Conservation (phyloP, 2,888 invertebrate species). For the Athrips mouffetella region DNA sequence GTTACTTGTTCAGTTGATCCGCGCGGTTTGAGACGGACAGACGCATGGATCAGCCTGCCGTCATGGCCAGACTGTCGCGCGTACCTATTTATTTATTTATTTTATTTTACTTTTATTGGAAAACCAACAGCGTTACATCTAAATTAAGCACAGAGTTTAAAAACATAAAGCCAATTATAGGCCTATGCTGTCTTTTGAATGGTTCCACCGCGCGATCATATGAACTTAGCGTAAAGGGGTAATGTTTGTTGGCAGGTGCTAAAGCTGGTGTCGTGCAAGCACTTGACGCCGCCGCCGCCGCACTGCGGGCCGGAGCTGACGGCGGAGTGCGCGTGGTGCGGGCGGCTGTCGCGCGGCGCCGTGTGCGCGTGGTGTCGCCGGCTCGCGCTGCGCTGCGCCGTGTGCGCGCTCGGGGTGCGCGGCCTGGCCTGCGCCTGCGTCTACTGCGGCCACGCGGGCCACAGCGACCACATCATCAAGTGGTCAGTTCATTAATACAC, state of each 20-base stretch:
- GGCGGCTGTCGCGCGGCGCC: constrained; percentile 86
- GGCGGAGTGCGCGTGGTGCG: constrained; percentile 61
- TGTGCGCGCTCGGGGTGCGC: constrained; percentile 92
- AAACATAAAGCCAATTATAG: too few species aligned
- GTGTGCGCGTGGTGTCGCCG: constrained; percentile 86
- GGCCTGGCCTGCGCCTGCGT: constrained; percentile 92
- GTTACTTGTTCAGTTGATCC: too few species aligned
- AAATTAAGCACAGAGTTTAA: too few species aligned
- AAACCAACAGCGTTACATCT: too few species aligned
- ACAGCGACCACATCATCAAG: constrained; percentile 87
- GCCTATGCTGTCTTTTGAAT: too few species aligned
- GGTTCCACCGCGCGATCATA: too few species aligned
- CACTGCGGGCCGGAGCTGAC: constrained; percentile 38
- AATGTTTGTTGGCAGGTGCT: constrained; percentile 61
- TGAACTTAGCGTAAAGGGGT: background rate
- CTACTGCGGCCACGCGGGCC: constrained; percentile 96
- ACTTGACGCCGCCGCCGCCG: constrained; percentile 42
- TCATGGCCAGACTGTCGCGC: too few species aligned
- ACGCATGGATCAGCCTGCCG: too few species aligned
- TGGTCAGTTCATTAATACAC: constrained; percentile 74
- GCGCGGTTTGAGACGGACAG: too few species aligned
- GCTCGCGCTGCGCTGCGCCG: constrained; percentile 86
- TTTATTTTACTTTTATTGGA: too few species aligned
- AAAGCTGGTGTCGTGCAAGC: constrained; percentile 74
- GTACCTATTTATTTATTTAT: too few species aligned